phyloP scores from a whole-genome alignment of 2,797 vertebrate genomes.

The Neosilurus hyrtlii region DNA sequence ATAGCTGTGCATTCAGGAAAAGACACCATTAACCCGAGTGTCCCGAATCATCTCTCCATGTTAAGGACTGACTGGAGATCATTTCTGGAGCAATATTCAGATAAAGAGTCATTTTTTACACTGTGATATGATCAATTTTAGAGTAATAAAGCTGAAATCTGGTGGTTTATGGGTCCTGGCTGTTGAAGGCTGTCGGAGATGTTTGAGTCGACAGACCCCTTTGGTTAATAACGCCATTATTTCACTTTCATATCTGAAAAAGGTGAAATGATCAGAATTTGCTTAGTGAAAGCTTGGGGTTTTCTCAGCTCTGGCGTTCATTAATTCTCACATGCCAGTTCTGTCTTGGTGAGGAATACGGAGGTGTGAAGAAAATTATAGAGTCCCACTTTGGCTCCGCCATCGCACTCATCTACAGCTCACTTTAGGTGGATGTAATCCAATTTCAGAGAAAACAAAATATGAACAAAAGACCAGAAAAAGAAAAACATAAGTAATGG shows the following conservation, averaged over 20 bases:
- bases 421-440: conserved; percentile 27
- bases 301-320: conserved; percentile 30
- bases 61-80: neutral
- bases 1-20: neutral
- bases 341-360: conserved; percentile 8
- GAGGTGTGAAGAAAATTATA: conserved; percentile 45
- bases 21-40: neutral
- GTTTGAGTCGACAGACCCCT: conserved; percentile 4
- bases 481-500: conserved; percentile 34
- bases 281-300: neutral
- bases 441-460: conserved; percentile 34
- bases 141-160: conserved; percentile 4
- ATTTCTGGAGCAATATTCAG: neutral
- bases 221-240: conserved; percentile 6
- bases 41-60: neutral
- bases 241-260: neutral
- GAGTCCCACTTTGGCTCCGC: conserved; percentile 42
- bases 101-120: neutral
- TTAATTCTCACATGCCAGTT: conserved; percentile 46
- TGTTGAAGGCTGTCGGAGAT: neutral
- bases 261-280: conserved; percentile 12
- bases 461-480: neutral
- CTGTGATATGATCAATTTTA: neutral
- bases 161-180: neutral
- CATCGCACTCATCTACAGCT: conserved; percentile 23